Base-by-base conservation (phyloP, 2,113 vertebrate species). In the Globicephala melas region DNA sequence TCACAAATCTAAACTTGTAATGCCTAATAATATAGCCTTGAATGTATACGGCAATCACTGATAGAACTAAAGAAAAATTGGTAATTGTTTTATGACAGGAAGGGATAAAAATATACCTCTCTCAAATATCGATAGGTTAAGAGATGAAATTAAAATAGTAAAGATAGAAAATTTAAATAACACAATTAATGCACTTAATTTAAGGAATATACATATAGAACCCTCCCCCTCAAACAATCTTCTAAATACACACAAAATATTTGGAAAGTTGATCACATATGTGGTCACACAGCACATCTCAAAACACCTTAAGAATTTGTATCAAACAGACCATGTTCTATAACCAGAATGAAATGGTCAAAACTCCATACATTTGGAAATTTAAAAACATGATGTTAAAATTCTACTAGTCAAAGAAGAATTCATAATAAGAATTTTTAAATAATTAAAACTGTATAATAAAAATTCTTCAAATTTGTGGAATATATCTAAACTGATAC, bases 261-360 rank as follows among this genome's bases (percentile, higher is more conserved):
- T 71, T 85, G 55, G 21, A 70, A 84, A 82, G 68, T 23, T 50
- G 14, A 81, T 74, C 38, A 50, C 11, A 74, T 4, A 20, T 23
- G 55, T 13, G 47, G 1, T 38, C 11, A 50, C 41, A 62, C 25
- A 76, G 41, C 25, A 60, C 13, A 55, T 33, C 18, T 88, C 23
- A 68, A 91, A 91, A 94, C 8, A 79, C 14, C 85, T 90, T 73
- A 85, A 93, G 60, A 96, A 91, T 38, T 38, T 80, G 9, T 38
- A 28, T 73, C 9, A 80, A 38, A 79, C 20, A 62, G 10, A 44
- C 7, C 31, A 53, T 73, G 31, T 86, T 91, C 23, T 86, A 63
- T 53, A 63, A 94, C 36, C 63, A 79, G 28, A 41, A 21, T 44
- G 33, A 91, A 86, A 67, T 67, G 7, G 7, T 80, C 15, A 81